phyloP scores from a whole-genome alignment of 64 coral and sea anemone genomes.

The Astreopora myriophthalma region DNA sequence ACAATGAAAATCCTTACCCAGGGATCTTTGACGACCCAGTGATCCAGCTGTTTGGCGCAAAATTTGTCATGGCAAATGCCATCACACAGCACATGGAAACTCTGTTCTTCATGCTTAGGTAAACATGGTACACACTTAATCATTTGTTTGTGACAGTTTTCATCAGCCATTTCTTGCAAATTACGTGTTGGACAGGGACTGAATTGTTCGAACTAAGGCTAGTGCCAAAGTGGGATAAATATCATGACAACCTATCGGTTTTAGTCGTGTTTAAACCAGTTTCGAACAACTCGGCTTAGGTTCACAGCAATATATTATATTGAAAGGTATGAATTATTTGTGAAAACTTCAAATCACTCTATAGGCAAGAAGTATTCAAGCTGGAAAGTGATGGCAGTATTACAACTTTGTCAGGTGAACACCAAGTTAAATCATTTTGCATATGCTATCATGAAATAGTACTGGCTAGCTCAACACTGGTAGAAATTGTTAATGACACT shows the following conservation, averaged over 20 bases:
- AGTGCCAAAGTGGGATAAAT: no score
- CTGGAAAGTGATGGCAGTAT: slow-evolving; percentile 62
- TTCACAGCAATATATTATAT: no score
- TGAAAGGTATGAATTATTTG: no score
- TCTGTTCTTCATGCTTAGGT: slow-evolving; percentile 77
- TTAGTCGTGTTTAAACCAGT: no score
- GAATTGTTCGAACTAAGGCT: no score
- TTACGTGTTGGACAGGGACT: no score
- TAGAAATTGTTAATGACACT: no score
- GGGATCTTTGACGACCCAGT: slow-evolving; percentile 38
- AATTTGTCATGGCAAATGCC: slow-evolving; percentile 56
- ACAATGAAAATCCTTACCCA: slow-evolving; percentile 10
- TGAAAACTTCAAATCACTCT: no score
- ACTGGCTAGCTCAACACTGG: no score
- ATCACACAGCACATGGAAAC: slow-evolving; percentile 52
- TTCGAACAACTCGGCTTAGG: no score
- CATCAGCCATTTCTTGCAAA: no score
- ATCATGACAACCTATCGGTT: no score
- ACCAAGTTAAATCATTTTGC: not conserved
- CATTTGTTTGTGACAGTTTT: not conserved
- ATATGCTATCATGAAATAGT: not conserved
- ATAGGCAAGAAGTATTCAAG: slow-evolving; percentile 64
- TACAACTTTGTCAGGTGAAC: slow-evolving; percentile 26
- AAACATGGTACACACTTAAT: not conserved
- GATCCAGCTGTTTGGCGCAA: slow-evolving; percentile 74